Evolutionary conservation across 2,888 invertebrate species (phyloP), one percentile per base, ranked within the genome.

Genomic region (Apomyelois bistriatella): DNA sequence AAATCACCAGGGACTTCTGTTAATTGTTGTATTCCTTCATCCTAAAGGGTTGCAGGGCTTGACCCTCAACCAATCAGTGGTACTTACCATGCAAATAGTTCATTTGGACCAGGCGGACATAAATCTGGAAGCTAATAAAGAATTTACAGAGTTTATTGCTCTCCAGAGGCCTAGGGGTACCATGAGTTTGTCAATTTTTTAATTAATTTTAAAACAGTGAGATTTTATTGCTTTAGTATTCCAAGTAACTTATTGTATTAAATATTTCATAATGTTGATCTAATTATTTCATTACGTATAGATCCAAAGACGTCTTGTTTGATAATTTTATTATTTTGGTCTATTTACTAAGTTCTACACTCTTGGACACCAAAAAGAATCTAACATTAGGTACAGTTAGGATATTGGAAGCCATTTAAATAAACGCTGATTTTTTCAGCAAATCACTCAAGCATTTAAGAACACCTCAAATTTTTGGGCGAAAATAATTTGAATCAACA

Each of bases 111-210:
- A 28, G 46, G 46, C 32, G 32, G 1, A 7, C 46, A 32, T 46
- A 46, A 46, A 46, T 46, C 46, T 46, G 30, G 28, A n/a, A 16
- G 35, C 6, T 46, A 46, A 46, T 46, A 46, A 46, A 46, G 46
- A 46, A 46, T 46, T 46, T 46, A 46, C 46, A 10, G 46, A 46
- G 32, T 46, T 32, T 46, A 46, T 46, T 46, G 16, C 46, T 46
- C 46, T 46, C 46, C 6, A 5, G 46, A 16, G 46, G 46, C 46
- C 13, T 10, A 32, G 32, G 32, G 46, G 40, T 10, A 3, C 40
- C 40, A 40, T 16, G 40, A 30, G 42, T 28, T 16, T 1, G 30
- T 3, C 43, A 30, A 32, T 32, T 46, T 32, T 43, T 46, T 32
- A 46, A 32, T 46, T 32, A 46, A 46, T 46, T 46, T 32, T 16